phyloP scores from a whole-genome alignment of 2,113 vertebrate genomes.

The Pangasianodon gigas region DNA sequence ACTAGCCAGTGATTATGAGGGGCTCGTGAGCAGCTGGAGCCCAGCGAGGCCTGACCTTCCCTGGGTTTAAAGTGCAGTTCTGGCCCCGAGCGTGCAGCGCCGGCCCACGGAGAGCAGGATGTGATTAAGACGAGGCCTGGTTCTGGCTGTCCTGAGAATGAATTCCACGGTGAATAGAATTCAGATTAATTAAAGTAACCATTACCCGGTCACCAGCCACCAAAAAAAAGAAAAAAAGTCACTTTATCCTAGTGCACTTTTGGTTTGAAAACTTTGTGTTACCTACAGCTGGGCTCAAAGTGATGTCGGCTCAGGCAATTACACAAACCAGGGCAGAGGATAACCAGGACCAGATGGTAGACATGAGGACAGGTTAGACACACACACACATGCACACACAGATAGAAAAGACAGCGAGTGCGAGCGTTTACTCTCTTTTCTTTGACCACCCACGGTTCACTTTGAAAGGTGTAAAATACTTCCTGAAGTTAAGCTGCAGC shows the following conservation, averaged over 20 bases:
- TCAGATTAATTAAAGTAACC: conserved; percentile 36
- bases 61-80: conserved; percentile 47
- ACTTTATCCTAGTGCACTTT: conserved; percentile 55
- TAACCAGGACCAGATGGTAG: conserved; percentile 95
- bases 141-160: not conserved
- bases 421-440: conserved; percentile 66
- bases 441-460: conserved; percentile 86
- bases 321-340: conserved; percentile 77
- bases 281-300: conserved; percentile 80
- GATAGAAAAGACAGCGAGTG: not conserved
- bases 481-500: conserved; percentile 79
- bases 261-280: conserved; percentile 76
- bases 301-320: conserved; percentile 91
- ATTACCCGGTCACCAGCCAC: conserved; percentile 17
- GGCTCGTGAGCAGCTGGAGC: conserved; percentile 64
- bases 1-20: conserved; percentile 66
- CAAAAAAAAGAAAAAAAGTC: conserved; percentile 4
- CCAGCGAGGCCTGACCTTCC: conserved; percentile 69
- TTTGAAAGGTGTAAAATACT: conserved; percentile 81
- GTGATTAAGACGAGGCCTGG: conserved; percentile 33
- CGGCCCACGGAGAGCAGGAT: conserved; percentile 32
- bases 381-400: conserved; percentile 54
- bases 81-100: conserved; percentile 25
- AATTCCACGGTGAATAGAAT: conserved; percentile 25
- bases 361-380: conserved; percentile 82